These are phyloP conservation scores for Cuniculus paca DNA, from an alignment of 2,797 vertebrate species.

Conservation along the genomic window DNA sequence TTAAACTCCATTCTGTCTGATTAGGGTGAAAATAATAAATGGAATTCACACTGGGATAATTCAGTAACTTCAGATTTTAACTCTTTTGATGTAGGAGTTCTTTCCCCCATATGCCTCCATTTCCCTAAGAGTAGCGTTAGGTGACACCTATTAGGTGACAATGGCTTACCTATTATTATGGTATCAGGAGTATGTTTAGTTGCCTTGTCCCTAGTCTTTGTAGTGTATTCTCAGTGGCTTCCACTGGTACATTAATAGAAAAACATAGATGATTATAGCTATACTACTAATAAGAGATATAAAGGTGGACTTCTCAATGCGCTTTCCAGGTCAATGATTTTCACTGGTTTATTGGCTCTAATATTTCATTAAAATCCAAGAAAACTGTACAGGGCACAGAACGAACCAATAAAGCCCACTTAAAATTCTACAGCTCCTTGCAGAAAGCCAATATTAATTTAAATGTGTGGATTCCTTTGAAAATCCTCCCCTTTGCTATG, in stretches of 20 bases:
- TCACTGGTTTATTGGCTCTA: conserved; percentile 64
- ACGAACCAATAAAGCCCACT: conserved; percentile 51
- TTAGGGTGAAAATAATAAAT: not conserved
- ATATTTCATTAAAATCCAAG: conserved; percentile 70
- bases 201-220: not conserved
- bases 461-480: conserved; percentile 48
- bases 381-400: conserved; percentile 58
- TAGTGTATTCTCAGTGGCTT: not conserved
- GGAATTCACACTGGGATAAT: not conserved
- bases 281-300: conserved; percentile 8
- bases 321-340: conserved; percentile 64
- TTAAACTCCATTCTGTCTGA: not conserved
- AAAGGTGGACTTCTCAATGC: conserved; percentile 53
- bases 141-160: not conserved
- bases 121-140: not conserved
- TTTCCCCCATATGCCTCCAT: not conserved
- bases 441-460: conserved; percentile 61
- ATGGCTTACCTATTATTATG: not conserved
- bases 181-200: not conserved
- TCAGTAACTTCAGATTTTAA: conserved; percentile 45
- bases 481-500: conserved; percentile 22
- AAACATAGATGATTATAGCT: not conserved
- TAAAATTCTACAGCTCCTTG: conserved; percentile 66
- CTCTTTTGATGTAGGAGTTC: not conserved
- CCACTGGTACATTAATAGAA: conserved; percentile 6